phyloP scores from a whole-genome alignment of 2,797 vertebrate species.

The Perodicticus potto region DNA sequence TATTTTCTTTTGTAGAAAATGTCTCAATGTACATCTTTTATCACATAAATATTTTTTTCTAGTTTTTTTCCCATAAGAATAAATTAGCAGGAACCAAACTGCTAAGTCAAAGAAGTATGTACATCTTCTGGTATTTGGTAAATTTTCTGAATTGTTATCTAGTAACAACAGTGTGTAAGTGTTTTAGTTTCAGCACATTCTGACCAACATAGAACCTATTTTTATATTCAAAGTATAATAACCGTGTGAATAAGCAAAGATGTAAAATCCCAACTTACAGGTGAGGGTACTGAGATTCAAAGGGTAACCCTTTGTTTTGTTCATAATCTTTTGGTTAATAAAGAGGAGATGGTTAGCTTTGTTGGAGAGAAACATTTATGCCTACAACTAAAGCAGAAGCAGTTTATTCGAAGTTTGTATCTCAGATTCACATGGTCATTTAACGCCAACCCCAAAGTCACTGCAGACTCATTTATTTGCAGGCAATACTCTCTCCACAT shows the following conservation, averaged over 20 bases:
- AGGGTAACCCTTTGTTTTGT: neutral
- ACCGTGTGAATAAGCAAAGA: constrained; percentile 1
- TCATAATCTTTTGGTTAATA: neutral
- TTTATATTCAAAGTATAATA: constrained; percentile 14
- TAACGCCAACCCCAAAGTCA: neutral
- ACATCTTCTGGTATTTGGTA: neutral
- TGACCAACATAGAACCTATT: neutral
- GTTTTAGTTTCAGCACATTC: neutral
- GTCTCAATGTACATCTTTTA: neutral
- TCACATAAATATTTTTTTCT: neutral
- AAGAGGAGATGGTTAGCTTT: neutral
- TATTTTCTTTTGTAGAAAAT: constrained; percentile 56
- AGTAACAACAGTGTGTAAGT: neutral
- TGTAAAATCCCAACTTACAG: constrained; percentile 3
- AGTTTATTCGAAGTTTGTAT: neutral
- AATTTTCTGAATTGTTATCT: constrained; percentile 49
- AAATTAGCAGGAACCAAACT: constrained; percentile 44
- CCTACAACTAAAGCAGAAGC: neutral
- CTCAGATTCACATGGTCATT: neutral
- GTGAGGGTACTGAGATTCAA: constrained; percentile 6
- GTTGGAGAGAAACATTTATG: neutral
- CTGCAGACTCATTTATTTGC: neutral
- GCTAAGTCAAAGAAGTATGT: constrained; percentile 14
- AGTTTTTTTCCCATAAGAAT: constrained; percentile 1
- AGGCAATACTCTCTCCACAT: neutral